Percentiles rank a stretch among this genome's conserved stretches.
These are phyloP conservation scores for Silurus aristotelis DNA, from an alignment of 2,797 vertebrate species.

Conservation along the genomic window DNA sequence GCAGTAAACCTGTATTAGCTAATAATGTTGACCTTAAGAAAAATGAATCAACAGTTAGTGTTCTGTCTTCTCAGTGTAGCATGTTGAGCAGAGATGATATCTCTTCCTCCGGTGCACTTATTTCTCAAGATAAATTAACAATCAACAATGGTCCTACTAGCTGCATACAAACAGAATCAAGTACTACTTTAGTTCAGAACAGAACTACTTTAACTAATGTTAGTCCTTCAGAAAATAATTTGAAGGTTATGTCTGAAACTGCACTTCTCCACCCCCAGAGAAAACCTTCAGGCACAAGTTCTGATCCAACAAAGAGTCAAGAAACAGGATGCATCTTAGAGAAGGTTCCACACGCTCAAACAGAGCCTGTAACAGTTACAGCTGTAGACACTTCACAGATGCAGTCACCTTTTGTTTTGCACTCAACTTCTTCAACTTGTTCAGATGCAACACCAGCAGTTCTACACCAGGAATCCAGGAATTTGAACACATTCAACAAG, in stretches of 20 bases:
- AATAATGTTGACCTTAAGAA: constrained; percentile 35
- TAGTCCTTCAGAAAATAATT: constrained; percentile 39
- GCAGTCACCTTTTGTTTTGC: constrained; percentile 51
- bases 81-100: constrained; percentile 38
- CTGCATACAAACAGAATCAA: constrained; percentile 39
- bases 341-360: constrained; percentile 49
- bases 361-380: constrained; percentile 52
- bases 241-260: constrained; percentile 39
- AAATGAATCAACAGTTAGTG: constrained; percentile 47
- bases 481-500: constrained; percentile 58
- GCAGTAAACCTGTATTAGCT: constrained; percentile 41
- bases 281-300: constrained; percentile 41
- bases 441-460: constrained; percentile 50
- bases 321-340: constrained; percentile 54
- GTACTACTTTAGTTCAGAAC: constrained; percentile 59
- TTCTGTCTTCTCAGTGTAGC: constrained; percentile 56
- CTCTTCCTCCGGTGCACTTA: constrained; percentile 33
- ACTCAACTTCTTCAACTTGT: constrained; percentile 46
- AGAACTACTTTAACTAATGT: constrained; percentile 53
- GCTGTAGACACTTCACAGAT: constrained; percentile 57
- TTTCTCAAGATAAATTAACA: constrained; percentile 35
- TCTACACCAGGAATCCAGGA: constrained; percentile 63
- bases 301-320: constrained; percentile 44
- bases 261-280: constrained; percentile 23
- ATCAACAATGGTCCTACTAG: constrained; percentile 51